These are phyloP conservation scores for Yponomeuta malinellus DNA, from an alignment of 2,888 invertebrate species.

Conservation along the genomic window DNA sequence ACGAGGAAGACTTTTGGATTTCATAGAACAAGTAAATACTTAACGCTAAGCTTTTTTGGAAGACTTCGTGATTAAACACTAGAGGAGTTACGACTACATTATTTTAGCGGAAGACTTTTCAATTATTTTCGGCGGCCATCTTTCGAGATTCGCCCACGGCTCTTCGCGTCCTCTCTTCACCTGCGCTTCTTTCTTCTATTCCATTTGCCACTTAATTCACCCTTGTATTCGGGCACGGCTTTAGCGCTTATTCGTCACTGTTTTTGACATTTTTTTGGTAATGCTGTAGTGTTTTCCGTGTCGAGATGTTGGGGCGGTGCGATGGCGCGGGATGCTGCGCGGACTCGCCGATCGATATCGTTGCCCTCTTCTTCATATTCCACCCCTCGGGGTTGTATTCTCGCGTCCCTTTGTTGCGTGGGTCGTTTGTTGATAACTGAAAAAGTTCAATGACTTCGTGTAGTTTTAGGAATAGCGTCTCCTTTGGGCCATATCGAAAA, in stretches of 20 bases:
- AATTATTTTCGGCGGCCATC: slow-evolving; percentile 47
- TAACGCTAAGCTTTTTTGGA: slow-evolving; percentile 36
- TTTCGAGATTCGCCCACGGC: slow-evolving; percentile 22
- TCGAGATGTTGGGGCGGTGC: slow-evolving; percentile 32
- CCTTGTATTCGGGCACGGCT: background rate
- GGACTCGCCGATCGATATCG: slow-evolving; percentile 52
- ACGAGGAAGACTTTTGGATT: slow-evolving; percentile 8
- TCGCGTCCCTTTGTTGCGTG: background rate
- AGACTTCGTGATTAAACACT: slow-evolving; percentile 62
- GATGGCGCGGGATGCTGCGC: slow-evolving; percentile 54
- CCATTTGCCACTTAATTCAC: background rate
- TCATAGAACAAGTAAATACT: slow-evolving; percentile 1
- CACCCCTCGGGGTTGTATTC: background rate
- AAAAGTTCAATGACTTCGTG: too few relatives aligned
- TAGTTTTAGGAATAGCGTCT: too few relatives aligned
- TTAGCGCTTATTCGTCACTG: slow-evolving; percentile 11
- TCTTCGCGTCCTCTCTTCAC: background rate
- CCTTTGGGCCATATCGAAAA: too few relatives aligned
- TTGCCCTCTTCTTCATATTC: background rate
- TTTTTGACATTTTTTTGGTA: slow-evolving; percentile 46
- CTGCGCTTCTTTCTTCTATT: background rate
- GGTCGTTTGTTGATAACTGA: background rate
- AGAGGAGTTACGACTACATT: slow-evolving; percentile 35
- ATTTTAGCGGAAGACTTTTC: slow-evolving; percentile 26
- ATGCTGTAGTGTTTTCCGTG: slow-evolving; percentile 36